These are phyloP conservation scores for Osmoderma eremita DNA, from an alignment of 2,888 invertebrate genomes.

Conservation along the genomic window DNA sequence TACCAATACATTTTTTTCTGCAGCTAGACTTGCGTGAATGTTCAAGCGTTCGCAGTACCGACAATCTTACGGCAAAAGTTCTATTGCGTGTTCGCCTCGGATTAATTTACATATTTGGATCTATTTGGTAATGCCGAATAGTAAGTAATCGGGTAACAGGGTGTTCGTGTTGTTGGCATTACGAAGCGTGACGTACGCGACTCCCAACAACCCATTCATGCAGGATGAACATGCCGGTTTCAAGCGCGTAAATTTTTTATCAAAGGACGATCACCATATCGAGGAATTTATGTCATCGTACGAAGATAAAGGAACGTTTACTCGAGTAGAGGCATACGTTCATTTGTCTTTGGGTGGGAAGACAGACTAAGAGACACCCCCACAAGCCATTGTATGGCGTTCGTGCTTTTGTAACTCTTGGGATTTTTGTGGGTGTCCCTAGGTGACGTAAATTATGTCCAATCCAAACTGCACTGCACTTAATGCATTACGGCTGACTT, in stretches of 20 bases:
- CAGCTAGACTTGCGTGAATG: too few relatives aligned
- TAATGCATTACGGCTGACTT: neutral
- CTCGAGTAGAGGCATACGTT: neutral
- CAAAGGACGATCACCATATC: conserved; percentile 20
- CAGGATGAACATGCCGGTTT: neutral
- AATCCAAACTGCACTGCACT: conserved; percentile 4
- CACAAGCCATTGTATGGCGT: conserved; percentile 21
- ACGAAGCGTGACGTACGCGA: too few relatives aligned
- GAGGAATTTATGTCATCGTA: conserved; percentile 15
- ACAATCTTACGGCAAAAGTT: too few relatives aligned
- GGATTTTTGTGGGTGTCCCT: conserved; percentile 30
- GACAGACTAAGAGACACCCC: conserved; percentile 24
- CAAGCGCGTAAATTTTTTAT: conserved; percentile 6
- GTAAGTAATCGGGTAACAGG: too few relatives aligned
- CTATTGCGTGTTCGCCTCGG: too few relatives aligned
- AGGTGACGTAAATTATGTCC: conserved; percentile 25
- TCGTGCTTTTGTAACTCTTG: conserved; percentile 16
- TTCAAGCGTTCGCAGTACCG: too few relatives aligned
- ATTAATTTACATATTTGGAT: too few relatives aligned
- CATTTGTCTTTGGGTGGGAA: conserved; percentile 25
- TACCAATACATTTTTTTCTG: too few relatives aligned
- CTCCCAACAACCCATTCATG: too few relatives aligned
- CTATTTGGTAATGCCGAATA: too few relatives aligned
- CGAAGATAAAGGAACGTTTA: conserved; percentile 9
- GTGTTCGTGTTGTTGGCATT: too few relatives aligned